Evolutionary conservation across 2,113 vertebrate genomes (phyloP).

Genomic region (Cromileptes altivelis): DNA sequence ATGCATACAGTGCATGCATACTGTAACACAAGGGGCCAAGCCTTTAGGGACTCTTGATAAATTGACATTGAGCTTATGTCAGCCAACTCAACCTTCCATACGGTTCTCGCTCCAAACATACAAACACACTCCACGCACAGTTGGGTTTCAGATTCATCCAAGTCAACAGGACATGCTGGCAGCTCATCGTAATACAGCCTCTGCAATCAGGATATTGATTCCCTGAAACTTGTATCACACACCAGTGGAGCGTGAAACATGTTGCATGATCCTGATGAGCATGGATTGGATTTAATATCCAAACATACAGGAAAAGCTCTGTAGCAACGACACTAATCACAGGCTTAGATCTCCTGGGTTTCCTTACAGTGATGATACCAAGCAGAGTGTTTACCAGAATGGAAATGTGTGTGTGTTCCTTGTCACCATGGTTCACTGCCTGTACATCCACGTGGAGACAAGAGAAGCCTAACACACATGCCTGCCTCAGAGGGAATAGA

Average conservation of each 20-base stretch:
- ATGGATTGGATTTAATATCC: conserved; percentile 14
- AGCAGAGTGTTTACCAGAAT: conserved; percentile 30
- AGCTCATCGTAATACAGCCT: conserved; percentile 3
- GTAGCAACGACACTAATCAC: conserved; percentile 11
- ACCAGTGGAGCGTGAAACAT: conserved; percentile 39
- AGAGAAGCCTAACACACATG: conserved; percentile 24
- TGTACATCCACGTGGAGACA: conserved; percentile 41
- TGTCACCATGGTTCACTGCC: conserved; percentile 51
- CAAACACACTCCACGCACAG: not conserved
- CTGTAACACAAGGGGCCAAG: conserved; percentile 1
- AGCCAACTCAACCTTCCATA: not conserved
- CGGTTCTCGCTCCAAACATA: not conserved
- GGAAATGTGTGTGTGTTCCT: conserved; percentile 25
- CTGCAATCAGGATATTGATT: conserved; percentile 62
- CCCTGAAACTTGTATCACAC: conserved; percentile 12
- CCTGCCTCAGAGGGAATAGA: conserved; percentile 38
- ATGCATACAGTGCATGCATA: not conserved
- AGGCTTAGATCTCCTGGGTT: not conserved
- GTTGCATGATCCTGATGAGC: conserved; percentile 4
- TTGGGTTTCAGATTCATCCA: conserved; percentile 21
- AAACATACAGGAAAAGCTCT: conserved; percentile 2
- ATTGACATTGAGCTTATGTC: conserved; percentile 34
- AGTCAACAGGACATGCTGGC: conserved; percentile 36
- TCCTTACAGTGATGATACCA: not conserved
- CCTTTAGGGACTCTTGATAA: conserved; percentile 3